Evolutionary conservation across 2,113 vertebrate species (phyloP).

Genomic region (Hucho hucho): DNA sequence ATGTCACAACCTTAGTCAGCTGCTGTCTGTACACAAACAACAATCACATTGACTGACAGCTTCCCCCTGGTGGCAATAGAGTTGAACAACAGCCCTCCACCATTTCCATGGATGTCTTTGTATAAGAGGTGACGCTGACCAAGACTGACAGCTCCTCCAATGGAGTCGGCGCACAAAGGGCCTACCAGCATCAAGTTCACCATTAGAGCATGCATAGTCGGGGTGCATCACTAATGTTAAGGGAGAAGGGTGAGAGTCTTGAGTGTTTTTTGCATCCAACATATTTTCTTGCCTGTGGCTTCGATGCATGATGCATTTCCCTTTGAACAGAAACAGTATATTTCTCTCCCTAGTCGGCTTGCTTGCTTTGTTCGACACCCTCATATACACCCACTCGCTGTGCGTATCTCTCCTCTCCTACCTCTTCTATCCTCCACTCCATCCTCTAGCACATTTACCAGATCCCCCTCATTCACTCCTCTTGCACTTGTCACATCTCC

Average conservation of each 20-base stretch:
- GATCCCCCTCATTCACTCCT: not conserved
- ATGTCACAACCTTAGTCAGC: slow-evolving; percentile 36
- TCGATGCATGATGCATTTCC: not conserved
- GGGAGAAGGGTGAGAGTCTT: not conserved
- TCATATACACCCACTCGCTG: slow-evolving; percentile 62
- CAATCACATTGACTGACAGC: not conserved
- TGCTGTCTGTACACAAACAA: slow-evolving; percentile 18
- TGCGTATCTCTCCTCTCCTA: slow-evolving; percentile 23
- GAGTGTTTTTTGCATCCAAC: not conserved
- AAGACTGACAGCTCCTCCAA: slow-evolving; percentile 50
- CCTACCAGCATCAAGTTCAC: slow-evolving; percentile 9
- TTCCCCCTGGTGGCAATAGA: slow-evolving; percentile 33
- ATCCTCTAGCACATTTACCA: too few species aligned
- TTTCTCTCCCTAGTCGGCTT: slow-evolving; percentile 9
- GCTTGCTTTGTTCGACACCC: slow-evolving; percentile 56
- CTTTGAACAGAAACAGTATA: not conserved
- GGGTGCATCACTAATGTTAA: not conserved
- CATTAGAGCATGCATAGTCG: not conserved
- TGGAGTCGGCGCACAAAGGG: slow-evolving; percentile 14
- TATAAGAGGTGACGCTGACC: slow-evolving; percentile 45
- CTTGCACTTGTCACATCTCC: slow-evolving; percentile 14
- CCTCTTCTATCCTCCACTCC: too few species aligned
- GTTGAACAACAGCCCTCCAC: not conserved
- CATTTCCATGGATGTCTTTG: not conserved
- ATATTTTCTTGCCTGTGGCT: not conserved